Evolutionary conservation across 2,113 vertebrate species (phyloP).

Genomic region (Labeo catla): DNA sequence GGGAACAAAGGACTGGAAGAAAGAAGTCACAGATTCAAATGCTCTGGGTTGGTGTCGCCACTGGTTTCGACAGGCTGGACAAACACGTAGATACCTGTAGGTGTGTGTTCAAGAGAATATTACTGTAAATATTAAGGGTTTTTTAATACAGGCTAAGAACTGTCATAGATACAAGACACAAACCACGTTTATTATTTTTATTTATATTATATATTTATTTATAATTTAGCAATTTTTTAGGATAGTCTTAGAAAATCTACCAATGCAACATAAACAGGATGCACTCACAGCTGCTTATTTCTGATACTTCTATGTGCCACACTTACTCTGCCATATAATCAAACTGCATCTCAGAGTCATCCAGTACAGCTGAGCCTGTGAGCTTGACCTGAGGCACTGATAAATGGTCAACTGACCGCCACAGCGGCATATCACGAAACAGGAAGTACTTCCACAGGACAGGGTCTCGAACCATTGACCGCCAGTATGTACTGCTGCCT

Average conservation of each 20-base stretch:
- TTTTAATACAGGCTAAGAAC: neutral
- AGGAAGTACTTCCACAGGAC: constrained; percentile 91
- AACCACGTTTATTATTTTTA: neutral
- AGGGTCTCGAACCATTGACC: constrained; percentile 83
- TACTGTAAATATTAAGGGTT: neutral
- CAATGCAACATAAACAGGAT: neutral
- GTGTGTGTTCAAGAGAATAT: neutral
- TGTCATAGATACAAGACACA: neutral
- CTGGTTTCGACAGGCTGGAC: constrained; percentile 79
- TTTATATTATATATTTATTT: no score
- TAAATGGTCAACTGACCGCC: constrained; percentile 87
- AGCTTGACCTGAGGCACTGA: constrained; percentile 82
- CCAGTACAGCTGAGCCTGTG: constrained; percentile 65
- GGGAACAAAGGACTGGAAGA: constrained; percentile 85
- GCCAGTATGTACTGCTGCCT: constrained; percentile 87
- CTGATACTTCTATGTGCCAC: neutral
- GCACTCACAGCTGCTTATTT: neutral
- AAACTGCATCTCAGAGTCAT: constrained; percentile 62
- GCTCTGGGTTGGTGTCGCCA: constrained; percentile 73
- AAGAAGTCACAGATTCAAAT: constrained; percentile 81
- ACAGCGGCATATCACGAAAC: constrained; percentile 82
- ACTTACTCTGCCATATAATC: constrained; percentile 92
- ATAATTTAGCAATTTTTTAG: no score
- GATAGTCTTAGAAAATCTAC: neutral
- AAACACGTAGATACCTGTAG: constrained; percentile 87